Base-by-base conservation (phyloP, 2,888 invertebrate species). In the Hemistola chrysoprasaria region DNA sequence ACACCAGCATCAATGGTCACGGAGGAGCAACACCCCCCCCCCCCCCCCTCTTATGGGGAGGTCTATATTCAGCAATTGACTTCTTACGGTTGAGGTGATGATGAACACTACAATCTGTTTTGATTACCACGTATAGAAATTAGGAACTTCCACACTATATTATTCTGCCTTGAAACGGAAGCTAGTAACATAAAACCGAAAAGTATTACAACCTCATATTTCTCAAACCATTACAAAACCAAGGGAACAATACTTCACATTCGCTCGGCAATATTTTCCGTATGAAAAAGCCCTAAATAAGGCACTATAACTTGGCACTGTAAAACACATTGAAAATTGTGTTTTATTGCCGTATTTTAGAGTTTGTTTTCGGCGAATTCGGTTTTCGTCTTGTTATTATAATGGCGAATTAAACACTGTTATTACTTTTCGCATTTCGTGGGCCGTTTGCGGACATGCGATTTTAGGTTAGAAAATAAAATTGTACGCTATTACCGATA, bases 361-460 rank as follows among this genome's bases (percentile, higher is more conserved):
- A 28, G 28, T 37, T 30, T 28, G 24, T 34, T 10, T 10, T 7
- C 1, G 0, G 29, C 30, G 32, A 22, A 8, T 22, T 25, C 8
- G n/a, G 22, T 24, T 23, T 9, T 1, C 16, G 31, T 34, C 65
- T 71, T 65, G 71, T 75, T 73, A 77, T 64, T 63, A 68, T 71
- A 75, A 72, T 67, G 62, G 47, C 45, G 45, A 63, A 69, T 72
- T 71, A 73, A 75, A 68, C 59, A 70, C 72, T 52, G 75, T 65
- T 75, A 77, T 78, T 77, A 70, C 48, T 53, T 68, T 71, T 72
- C 71, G 60, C 67, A 64, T 66, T 72, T 67, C 64, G 69, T 61
- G 63, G 60, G 52, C 64, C 57, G 59, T 60, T 59, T 58, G 62
- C 58, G 62, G 62, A 74, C 76, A 75, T 77, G 76, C 75, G 61